These are phyloP conservation scores for Papilio polyxenes DNA, from an alignment of 1,140 invertebrate genomes.

Conservation along the genomic window DNA sequence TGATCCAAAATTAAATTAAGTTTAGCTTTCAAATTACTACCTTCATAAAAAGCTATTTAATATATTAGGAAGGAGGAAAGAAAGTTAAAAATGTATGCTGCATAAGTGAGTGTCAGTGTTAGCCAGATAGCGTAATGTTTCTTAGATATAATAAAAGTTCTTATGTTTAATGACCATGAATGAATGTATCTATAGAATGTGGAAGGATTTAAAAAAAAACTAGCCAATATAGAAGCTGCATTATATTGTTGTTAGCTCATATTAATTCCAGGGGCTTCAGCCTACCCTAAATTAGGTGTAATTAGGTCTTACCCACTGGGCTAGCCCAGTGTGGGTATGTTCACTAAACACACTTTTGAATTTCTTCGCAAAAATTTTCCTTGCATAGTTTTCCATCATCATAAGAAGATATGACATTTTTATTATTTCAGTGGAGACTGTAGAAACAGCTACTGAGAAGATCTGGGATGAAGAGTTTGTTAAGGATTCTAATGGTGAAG, in stretches of 20 bases:
- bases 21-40: background rate
- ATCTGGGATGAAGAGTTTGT: conserved; percentile 74
- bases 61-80: background rate
- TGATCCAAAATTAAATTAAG: background rate
- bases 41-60: background rate
- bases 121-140: background rate
- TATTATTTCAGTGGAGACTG: conserved; percentile 75
- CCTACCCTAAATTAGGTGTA: background rate
- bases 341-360: background rate
- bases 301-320: background rate
- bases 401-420: conserved; percentile 15
- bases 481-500: conserved; percentile 76
- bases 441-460: conserved; percentile 71
- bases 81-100: conserved; percentile 8
- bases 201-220: background rate
- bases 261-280: no score
- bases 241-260: background rate
- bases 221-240: background rate
- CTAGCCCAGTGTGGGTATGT: background rate
- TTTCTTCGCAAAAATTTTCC: background rate
- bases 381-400: background rate
- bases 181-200: background rate
- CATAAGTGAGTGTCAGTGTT: conserved; percentile 11
- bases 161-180: background rate
- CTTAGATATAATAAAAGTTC: background rate